Evolutionary conservation across 2,888 invertebrate species (phyloP).

Genomic region (Apamea sordens): DNA sequence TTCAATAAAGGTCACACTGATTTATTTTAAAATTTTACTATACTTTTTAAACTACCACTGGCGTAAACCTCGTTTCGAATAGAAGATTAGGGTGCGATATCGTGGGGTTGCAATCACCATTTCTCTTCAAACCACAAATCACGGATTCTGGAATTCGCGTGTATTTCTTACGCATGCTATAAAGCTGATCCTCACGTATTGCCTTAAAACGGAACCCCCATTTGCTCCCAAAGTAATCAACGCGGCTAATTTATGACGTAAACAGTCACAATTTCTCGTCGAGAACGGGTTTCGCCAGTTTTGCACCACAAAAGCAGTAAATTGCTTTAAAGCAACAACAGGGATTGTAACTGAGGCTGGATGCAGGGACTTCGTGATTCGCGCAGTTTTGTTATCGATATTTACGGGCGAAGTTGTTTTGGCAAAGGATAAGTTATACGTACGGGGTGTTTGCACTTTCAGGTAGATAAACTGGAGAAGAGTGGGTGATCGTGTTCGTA

Average conservation of each 20-base stretch:
- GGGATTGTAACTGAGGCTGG: slow-evolving; percentile 45
- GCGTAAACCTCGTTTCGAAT: not conserved
- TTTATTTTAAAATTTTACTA: not conserved
- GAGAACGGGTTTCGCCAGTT: slow-evolving; percentile 63
- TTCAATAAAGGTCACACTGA: slow-evolving; percentile 10
- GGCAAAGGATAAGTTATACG: slow-evolving; percentile 48
- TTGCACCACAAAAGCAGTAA: slow-evolving; percentile 71
- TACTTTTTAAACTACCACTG: not conserved
- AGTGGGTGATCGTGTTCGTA: slow-evolving; percentile 56
- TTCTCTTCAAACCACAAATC: not conserved
- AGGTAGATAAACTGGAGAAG: slow-evolving; percentile 39
- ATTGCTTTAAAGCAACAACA: slow-evolving; percentile 66
- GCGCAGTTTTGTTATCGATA: slow-evolving; percentile 50
- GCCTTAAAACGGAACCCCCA: slow-evolving; percentile 64
- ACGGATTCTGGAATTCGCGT: not conserved
- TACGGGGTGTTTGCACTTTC: slow-evolving; percentile 44
- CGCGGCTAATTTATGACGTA: slow-evolving; percentile 74
- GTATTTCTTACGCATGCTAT: slow-evolving; percentile 12
- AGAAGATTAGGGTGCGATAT: not conserved
- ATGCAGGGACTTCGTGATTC: slow-evolving; percentile 53
- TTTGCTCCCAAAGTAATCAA: slow-evolving; percentile 71
- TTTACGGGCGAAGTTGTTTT: slow-evolving; percentile 63
- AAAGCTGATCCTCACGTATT: slow-evolving; percentile 59
- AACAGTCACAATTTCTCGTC: slow-evolving; percentile 69
- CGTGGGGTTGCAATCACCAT: not conserved